Evolutionary conservation across 2,113 vertebrate species (phyloP).

Genomic region (Ariopsis seemanni): DNA sequence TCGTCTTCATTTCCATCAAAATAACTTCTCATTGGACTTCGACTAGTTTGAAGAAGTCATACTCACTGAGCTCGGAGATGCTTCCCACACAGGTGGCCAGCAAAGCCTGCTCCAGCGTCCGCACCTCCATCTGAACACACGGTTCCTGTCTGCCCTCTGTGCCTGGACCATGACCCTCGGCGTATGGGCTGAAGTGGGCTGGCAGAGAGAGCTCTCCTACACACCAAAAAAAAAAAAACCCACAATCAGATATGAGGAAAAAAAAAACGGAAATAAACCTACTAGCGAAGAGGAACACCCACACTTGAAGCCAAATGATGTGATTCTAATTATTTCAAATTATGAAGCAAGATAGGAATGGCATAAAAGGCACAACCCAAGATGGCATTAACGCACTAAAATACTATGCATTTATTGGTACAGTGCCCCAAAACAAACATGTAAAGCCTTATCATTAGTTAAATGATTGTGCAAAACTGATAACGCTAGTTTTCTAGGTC

Average conservation of each 20-base stretch:
- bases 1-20: not conserved
- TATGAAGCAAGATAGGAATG: constrained; percentile 14
- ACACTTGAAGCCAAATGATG: not conserved
- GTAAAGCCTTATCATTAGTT: not conserved
- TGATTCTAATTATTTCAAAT: not conserved
- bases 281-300: not conserved
- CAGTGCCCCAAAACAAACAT: not conserved
- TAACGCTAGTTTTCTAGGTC: not conserved
- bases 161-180: constrained; percentile 60
- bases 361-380: constrained; percentile 7
- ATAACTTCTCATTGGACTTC: not conserved
- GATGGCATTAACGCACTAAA: not conserved
- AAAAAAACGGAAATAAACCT: not conserved
- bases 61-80: constrained; percentile 93
- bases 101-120: constrained; percentile 87
- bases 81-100: constrained; percentile 89
- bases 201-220: constrained; percentile 88
- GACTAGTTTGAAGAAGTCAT: not conserved
- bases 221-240: constrained; percentile 47
- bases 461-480: not conserved
- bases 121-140: constrained; percentile 87
- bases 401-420: not conserved
- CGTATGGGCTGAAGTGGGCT: constrained; percentile 82
- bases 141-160: constrained; percentile 78
- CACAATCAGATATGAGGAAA: constrained; percentile 8